Evolutionary conservation across 2,113 vertebrate species (phyloP).

Genomic region (Nanorana parkeri): DNA sequence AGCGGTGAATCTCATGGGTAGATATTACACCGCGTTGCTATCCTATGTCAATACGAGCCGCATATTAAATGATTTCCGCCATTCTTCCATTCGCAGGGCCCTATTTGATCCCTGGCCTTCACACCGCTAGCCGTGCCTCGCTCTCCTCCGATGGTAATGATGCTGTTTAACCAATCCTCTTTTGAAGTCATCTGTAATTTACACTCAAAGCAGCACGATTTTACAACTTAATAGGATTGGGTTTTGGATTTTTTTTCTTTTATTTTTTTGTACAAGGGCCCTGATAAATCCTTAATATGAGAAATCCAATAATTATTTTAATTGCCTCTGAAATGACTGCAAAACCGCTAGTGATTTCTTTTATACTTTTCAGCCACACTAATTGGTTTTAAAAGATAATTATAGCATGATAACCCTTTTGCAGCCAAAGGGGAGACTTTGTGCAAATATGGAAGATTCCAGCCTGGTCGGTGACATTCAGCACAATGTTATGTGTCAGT

Average conservation of each 20-base stretch:
- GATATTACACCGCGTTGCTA: not conserved
- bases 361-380: slow-evolving; percentile 31
- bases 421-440: slow-evolving; percentile 3
- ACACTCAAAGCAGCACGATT: slow-evolving; percentile 33
- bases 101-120: not conserved
- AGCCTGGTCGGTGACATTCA: not conserved
- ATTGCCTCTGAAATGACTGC: slow-evolving; percentile 52
- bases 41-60: not conserved
- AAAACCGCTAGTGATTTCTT: slow-evolving; percentile 41
- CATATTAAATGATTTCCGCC: not conserved
- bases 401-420: slow-evolving; percentile 27
- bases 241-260: slow-evolving; percentile 43
- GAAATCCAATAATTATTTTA: slow-evolving; percentile 59
- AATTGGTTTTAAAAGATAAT: slow-evolving; percentile 57
- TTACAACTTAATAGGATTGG: slow-evolving; percentile 56
- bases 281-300: slow-evolving; percentile 56
- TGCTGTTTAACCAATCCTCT: slow-evolving; percentile 41
- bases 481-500: not conserved
- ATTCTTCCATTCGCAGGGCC: not conserved
- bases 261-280: slow-evolving; percentile 39
- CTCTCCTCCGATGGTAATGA: not conserved
- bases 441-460: not conserved
- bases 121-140: not conserved
- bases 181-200: slow-evolving; percentile 42
- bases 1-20: not conserved